Evolutionary conservation across 2,797 vertebrate genomes (phyloP), one percentile per base, ranked within the genome.

Genomic region (Xiphophorus birchmanni): DNA sequence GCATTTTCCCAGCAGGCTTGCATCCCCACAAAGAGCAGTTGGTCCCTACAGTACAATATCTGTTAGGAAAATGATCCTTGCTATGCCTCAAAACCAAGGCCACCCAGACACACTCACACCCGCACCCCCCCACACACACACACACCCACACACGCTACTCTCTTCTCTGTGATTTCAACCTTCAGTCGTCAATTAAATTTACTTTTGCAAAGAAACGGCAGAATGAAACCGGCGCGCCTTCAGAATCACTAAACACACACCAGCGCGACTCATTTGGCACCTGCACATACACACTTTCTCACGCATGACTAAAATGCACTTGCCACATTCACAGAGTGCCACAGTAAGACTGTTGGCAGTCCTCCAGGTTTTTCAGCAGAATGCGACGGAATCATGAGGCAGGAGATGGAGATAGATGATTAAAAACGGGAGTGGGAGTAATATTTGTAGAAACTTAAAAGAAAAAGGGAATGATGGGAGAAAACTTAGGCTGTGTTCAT

Each of bases 151-250:
- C 52, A 72, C 52, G 32, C 52, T 32, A 32, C 32, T 32, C 32
- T 67, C 69, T n/a, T 78, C 42, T 83, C 71, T 5, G 5, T 77
- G 79, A 84, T 84, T 75, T 87, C 80, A 83, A 50, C 79, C 86
- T 75, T 88, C 81, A 82, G 45, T 82, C 76, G 32, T 88, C 88
- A 90, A 90, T 87, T 91, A 85, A 91, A 91, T 90, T 91, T 90
- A 90, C 84, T 83, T 84, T 88, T 37, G 13, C 45, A 71, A 90
- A 83, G 89, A 92, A 80, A 17, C 10, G 3, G 37, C 37, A 58
- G 48, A 75, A 67, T 29, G 42, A 29, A 69, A 45, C 82, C 65
- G 63, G 45, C 37, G 13, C 37, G 42, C 76, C 81, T 80, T 86
- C 78, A 82, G 87, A 83, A 79, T 75, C 80, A 37, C 17, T 21